Evolutionary conservation across 2,113 vertebrate genomes (phyloP).

Genomic region (Oenanthe oenanthe): DNA sequence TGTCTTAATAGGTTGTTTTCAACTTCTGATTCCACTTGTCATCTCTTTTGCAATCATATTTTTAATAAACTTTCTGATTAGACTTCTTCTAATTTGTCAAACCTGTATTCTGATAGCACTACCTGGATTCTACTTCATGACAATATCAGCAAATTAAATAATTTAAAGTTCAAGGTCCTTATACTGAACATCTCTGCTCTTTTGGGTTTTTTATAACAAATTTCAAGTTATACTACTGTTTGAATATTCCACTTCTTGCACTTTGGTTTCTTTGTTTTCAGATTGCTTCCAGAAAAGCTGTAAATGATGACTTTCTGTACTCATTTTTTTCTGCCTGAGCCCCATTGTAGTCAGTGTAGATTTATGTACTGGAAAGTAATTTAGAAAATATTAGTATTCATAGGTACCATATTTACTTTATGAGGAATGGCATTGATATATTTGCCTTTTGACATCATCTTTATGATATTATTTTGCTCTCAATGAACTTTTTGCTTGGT

Average conservation of each 20-base stretch:
- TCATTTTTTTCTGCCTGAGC: background rate
- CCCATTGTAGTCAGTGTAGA: background rate
- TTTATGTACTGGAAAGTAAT: background rate
- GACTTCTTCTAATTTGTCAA: background rate
- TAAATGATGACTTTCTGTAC: background rate
- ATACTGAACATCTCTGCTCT: background rate
- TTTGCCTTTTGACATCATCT: background rate
- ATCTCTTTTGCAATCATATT: background rate
- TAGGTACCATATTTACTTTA: background rate
- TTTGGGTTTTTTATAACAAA: background rate
- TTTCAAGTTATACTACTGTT: background rate
- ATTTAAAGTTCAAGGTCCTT: background rate
- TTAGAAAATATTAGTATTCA: background rate
- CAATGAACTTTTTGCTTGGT: background rate
- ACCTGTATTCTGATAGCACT: background rate
- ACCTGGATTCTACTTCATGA: background rate
- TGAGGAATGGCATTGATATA: background rate
- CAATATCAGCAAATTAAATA: background rate
- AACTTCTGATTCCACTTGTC: slow-evolving; percentile 14
- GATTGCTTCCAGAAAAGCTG: background rate
- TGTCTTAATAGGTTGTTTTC: slow-evolving; percentile 5
- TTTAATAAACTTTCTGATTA: slow-evolving; percentile 8
- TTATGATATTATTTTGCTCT: background rate
- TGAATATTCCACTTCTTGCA: background rate
- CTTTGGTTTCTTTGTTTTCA: background rate